These are phyloP conservation scores for Pelobates fuscus DNA, from an alignment of 2,113 vertebrate genomes.

Conservation along the genomic window DNA sequence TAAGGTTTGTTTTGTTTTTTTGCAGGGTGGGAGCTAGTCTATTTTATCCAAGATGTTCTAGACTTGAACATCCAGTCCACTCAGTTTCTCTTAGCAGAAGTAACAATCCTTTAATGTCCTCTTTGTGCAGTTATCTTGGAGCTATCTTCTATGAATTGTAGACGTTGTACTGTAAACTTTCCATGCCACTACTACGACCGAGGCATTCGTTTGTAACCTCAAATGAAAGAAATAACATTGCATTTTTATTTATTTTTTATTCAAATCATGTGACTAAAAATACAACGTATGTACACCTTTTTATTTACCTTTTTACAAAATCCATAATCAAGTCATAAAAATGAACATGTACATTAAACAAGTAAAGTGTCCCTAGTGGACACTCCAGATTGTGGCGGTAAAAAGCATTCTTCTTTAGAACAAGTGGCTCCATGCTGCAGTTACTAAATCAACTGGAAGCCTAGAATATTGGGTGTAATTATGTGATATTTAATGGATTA, in stretches of 20 bases:
- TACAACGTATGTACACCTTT: no score
- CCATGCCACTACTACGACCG: conserved; percentile 22
- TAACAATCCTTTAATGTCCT: conserved; percentile 30
- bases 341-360: not conserved
- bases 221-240: conserved; percentile 7
- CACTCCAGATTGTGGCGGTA: not conserved
- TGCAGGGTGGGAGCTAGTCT: not conserved
- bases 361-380: not conserved
- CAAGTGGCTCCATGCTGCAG: not conserved
- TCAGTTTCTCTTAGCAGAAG: conserved; percentile 8
- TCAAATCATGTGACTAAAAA: not conserved
- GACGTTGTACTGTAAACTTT: conserved; percentile 36
- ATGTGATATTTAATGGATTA: not conserved
- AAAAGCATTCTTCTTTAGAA: not conserved
- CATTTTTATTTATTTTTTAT: conserved; percentile 4
- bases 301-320: no score
- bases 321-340: no score
- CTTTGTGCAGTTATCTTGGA: conserved; percentile 26
- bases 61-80: conserved; percentile 1
- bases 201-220: not conserved
- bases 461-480: conserved; percentile 1
- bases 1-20: not conserved
- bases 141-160: conserved; percentile 27
- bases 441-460: conserved; percentile 5
- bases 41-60: conserved; percentile 32